These are phyloP conservation scores for Ammospiza nelsoni DNA, from an alignment of 2,113 vertebrate genomes.

Conservation along the genomic window DNA sequence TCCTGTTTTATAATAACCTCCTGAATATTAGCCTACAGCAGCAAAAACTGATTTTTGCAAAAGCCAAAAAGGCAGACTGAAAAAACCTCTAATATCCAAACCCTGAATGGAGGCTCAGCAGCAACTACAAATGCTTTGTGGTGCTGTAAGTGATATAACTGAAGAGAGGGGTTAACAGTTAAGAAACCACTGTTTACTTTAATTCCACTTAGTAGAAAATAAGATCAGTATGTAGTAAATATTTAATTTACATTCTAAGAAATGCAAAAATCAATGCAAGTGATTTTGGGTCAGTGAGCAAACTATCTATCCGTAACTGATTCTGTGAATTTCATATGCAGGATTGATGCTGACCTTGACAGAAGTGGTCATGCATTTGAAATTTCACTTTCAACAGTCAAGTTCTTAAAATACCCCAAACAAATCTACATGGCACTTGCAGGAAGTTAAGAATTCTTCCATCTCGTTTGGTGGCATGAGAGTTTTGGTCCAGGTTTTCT, in stretches of 20 bases:
- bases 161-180: not conserved
- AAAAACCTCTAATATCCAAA: not conserved
- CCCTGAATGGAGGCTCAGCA: not conserved
- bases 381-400: not conserved
- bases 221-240: not conserved
- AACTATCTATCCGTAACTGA: not conserved
- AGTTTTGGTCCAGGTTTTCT: not conserved
- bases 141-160: not conserved
- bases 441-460: not conserved
- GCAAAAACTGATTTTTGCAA: not conserved
- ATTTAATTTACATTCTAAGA: not conserved
- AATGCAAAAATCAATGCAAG: not conserved
- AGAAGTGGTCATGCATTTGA: not conserved
- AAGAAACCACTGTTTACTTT: not conserved
- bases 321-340: not conserved
- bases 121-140: not conserved
- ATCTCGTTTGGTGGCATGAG: not conserved
- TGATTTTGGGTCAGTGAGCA: not conserved
- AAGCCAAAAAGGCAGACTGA: not conserved
- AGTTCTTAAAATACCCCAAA: not conserved
- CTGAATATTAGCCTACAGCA: not conserved
- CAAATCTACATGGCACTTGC: not conserved
- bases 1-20: not conserved
- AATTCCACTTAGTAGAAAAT: not conserved
- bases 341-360: not conserved